Evolutionary conservation across 2,888 invertebrate species (phyloP).

Genomic region (Trichacis sp.): DNA sequence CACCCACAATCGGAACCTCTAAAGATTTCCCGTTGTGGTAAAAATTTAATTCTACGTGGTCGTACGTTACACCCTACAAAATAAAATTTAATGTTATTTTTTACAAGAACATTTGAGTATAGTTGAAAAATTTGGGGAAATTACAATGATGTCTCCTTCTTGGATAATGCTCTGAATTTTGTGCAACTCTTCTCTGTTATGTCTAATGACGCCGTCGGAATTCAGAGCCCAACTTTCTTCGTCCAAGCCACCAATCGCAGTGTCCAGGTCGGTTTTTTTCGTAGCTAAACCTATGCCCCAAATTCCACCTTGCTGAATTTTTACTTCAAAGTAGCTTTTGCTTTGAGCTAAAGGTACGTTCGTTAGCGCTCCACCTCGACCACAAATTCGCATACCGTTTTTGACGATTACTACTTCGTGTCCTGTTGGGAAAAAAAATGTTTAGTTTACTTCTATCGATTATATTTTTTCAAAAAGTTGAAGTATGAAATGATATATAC

Average conservation of each 20-base stretch:
- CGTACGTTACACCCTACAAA: conserved; percentile 88
- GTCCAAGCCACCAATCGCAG: conserved; percentile 85
- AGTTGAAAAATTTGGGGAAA: too few species aligned
- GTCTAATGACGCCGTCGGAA: conserved; percentile 88
- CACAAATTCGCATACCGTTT: conserved; percentile 92
- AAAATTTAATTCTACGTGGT: conserved; percentile 96
- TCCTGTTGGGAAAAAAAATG: conserved; percentile 74
- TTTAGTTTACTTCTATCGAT: too few species aligned
- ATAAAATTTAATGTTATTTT: too few species aligned
- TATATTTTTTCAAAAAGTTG: not conserved
- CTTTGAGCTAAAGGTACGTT: conserved; percentile 96
- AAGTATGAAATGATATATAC: not conserved
- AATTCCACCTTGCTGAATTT: conserved; percentile 94
- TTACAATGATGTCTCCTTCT: conserved; percentile 92
- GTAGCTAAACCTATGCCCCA: conserved; percentile 98
- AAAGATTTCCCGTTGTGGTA: conserved; percentile 91
- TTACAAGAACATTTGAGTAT: too few species aligned
- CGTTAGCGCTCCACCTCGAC: conserved; percentile 93
- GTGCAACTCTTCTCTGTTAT: conserved; percentile 82
- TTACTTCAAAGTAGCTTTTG: conserved; percentile 98
- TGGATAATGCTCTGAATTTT: conserved; percentile 74
- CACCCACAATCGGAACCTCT: conserved; percentile 86
- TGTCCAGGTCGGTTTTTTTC: conserved; percentile 86
- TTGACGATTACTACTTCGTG: conserved; percentile 97
- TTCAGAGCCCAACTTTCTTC: conserved; percentile 93